A percentile compares a stretch with the other conserved stretches of the same genome.
These are phyloP conservation scores for Pararge aegeria DNA, from an alignment of 1,140 invertebrate species.

Conservation along the genomic window DNA sequence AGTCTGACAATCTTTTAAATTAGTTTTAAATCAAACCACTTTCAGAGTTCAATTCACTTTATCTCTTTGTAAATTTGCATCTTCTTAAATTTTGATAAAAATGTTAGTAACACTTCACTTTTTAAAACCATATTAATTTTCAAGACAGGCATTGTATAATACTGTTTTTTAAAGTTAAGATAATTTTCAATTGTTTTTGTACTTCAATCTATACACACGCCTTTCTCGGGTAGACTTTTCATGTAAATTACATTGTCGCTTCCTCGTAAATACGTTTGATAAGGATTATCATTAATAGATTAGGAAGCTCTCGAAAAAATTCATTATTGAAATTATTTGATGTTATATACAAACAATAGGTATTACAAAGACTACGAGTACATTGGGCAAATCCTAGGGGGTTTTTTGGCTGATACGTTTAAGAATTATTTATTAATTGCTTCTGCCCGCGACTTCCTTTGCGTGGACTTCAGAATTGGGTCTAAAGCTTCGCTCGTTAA, in stretches of 20 bases:
- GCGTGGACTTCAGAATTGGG: too few relatives aligned
- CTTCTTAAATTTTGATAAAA: background rate
- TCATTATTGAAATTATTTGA: constrained; percentile 24
- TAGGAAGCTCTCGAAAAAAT: constrained; percentile 24
- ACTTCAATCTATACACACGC: background rate
- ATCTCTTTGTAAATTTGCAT: background rate
- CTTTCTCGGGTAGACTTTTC: background rate
- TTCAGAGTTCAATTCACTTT: too few relatives aligned
- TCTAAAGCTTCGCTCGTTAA: too few relatives aligned
- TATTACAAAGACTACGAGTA: too few relatives aligned
- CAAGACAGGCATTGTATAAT: background rate
- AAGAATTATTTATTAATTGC: too few relatives aligned
- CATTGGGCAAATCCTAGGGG: too few relatives aligned
- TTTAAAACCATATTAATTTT: background rate
- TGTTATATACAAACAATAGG: constrained; percentile 3
- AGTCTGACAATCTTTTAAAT: background rate
- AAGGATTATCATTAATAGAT: constrained; percentile 26
- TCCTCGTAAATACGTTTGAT: constrained; percentile 26
- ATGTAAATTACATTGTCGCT: constrained; percentile 14
- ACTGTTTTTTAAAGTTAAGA: background rate
- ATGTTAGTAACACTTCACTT: background rate
- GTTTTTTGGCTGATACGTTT: too few relatives aligned
- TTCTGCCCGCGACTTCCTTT: too few relatives aligned
- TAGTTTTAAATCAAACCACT: background rate
- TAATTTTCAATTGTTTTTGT: background rate